These are phyloP conservation scores for Chionomys nivalis DNA, from an alignment of 2,113 vertebrate species.

Conservation along the genomic window DNA sequence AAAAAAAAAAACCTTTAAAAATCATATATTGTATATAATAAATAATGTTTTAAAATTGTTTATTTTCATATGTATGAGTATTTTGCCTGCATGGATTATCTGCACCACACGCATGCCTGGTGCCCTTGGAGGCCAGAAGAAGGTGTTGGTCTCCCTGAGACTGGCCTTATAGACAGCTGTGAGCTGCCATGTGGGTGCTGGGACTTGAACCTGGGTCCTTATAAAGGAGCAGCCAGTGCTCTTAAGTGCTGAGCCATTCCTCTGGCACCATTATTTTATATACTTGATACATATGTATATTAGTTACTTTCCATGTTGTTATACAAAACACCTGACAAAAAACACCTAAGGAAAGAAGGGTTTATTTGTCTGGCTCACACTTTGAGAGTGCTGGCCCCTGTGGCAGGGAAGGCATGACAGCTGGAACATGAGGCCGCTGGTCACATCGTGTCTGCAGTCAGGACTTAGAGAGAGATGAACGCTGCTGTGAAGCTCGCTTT, in stretches of 20 bases:
- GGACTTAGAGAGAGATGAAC: background rate
- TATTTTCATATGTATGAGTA: background rate
- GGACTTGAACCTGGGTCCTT: background rate
- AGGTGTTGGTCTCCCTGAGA: background rate
- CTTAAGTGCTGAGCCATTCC: background rate
- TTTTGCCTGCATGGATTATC: background rate
- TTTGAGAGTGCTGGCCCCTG: background rate
- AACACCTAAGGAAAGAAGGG: background rate
- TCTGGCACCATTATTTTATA: background rate
- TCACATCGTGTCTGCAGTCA: too few species aligned
- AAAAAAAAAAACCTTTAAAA: too few species aligned
- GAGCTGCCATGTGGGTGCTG: background rate
- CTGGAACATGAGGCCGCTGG: background rate
- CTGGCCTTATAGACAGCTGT: background rate
- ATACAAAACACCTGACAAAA: background rate
- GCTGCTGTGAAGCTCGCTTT: background rate
- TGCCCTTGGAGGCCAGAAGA: background rate
- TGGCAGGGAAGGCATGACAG: background rate
- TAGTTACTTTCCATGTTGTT: background rate
- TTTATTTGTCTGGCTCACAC: background rate
- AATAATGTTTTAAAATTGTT: background rate
- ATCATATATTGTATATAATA: background rate
- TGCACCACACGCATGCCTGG: background rate
- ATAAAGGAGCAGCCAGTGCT: background rate
- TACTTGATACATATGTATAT: background rate